Conservation (phyloP, 1,140 invertebrate genomes). For the Pantala flavescens region DNA sequence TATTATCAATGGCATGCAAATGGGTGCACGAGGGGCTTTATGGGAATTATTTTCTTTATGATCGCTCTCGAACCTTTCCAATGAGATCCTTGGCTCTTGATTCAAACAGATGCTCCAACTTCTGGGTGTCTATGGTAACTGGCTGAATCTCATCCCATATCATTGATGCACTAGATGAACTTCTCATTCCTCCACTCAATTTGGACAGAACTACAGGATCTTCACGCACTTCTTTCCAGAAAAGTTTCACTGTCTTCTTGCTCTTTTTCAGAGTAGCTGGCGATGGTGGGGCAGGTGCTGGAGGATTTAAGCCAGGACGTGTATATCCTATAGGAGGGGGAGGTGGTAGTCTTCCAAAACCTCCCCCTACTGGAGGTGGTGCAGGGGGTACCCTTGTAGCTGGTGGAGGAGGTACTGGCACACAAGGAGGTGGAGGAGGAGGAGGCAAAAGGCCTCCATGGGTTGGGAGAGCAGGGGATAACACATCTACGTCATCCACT, state of each 20-base stretch:
- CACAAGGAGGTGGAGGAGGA: slow-evolving; percentile 27
- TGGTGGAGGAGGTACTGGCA: slow-evolving; percentile 30
- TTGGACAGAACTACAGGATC: slow-evolving; percentile 63
- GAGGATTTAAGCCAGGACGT: slow-evolving; percentile 31
- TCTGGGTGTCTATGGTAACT: slow-evolving; percentile 80
- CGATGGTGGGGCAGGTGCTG: slow-evolving; percentile 33
- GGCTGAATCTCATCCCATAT: slow-evolving; percentile 91
- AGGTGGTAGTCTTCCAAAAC: slow-evolving; percentile 15
- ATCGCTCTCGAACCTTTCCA: slow-evolving; percentile 58
- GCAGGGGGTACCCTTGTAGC: slow-evolving; percentile 31
- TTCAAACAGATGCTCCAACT: slow-evolving; percentile 95
- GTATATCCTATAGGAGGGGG: slow-evolving; percentile 23
- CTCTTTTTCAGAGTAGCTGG: slow-evolving; percentile 59
- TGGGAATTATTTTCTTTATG: no score
- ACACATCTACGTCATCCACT: slow-evolving; percentile 43
- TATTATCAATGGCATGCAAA: no score
- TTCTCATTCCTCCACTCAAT: slow-evolving; percentile 25
- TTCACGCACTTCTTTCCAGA: slow-evolving; percentile 92
- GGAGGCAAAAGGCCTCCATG: slow-evolving; percentile 24
- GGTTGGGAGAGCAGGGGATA: slow-evolving; percentile 19
- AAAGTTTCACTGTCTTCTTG: slow-evolving; percentile 98
- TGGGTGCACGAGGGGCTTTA: no score
- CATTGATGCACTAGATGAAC: slow-evolving; percentile 46
- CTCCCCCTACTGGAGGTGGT: slow-evolving; percentile 36
- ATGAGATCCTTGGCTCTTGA: slow-evolving; percentile 91